Evolutionary conservation across 53 echinoderm and acorn worm species (phyloP), one percentile per base, ranked within the genome.

Genomic region (Patiria pectinifera): DNA sequence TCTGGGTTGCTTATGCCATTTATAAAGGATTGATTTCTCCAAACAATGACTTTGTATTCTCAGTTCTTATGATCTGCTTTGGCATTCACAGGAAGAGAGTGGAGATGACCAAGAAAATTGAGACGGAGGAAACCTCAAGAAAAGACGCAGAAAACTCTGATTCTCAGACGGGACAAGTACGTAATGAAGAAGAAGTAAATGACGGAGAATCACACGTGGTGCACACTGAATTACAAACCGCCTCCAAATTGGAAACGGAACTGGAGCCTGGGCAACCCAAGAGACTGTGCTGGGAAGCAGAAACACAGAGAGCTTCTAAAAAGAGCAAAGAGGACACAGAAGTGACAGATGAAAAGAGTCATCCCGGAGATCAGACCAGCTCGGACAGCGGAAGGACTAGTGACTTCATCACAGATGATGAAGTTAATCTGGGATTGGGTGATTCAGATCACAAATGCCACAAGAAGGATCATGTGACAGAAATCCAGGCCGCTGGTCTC

Each of bases 41-140:
- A 6, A 6, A 6, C 8, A 6, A 53, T 53, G 5, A 53, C 5
- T 11, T 0, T 48, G 49, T 22, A 14, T 45, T 46, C 4, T 11
- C 6, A 82, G 25, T 45, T 82, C 46, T 45, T 53, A 48, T 82
- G 5, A 35, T 25, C 76, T 76, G 23, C 21, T 43, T 74, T 74
- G 4, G 74, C 74, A 74, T 74, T 59, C 61, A n/a, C 45, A 93
- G 93, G 71, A 93, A 93, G 89, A 93, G 83, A 80, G 93, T 80
- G 77, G 93, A 93, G 62, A 87, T 86, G 82, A 80, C 87, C 48
- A 92, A 92, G 92, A 92, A 87, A 24, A 79, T 48, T 59, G 92
- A 92, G 21, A 63, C 61, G 0, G 81, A 69, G 2, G 90, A 81
- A 81, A 11, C 45, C 25, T 62, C 45, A 9, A 8, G 4, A 47